Evolutionary conservation across 2,888 invertebrate species (phyloP).

Genomic region (Eilema sororculum): DNA sequence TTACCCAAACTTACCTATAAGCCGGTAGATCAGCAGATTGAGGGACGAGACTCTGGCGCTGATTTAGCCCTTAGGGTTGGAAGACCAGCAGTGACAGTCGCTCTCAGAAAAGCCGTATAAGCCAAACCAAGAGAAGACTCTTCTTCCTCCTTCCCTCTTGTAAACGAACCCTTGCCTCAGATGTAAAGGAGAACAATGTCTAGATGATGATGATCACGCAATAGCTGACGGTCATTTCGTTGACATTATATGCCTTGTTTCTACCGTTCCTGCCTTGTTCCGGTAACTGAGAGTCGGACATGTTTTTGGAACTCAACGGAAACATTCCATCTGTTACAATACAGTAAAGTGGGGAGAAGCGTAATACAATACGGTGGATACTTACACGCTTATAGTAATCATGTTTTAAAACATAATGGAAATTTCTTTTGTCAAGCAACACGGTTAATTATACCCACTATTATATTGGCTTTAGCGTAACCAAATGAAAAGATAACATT

Average conservation of each 20-base stretch:
- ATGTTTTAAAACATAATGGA: neutral
- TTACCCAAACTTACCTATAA: too few species aligned
- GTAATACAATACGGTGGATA: neutral
- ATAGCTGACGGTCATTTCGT: too few species aligned
- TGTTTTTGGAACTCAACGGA: neutral
- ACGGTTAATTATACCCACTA: conserved; percentile 22
- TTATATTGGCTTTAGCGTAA: conserved; percentile 33
- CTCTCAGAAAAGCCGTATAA: too few species aligned
- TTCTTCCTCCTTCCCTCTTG: too few species aligned
- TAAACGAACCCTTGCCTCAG: too few species aligned
- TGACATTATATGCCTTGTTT: neutral
- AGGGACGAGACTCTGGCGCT: too few species aligned
- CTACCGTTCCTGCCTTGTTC: neutral
- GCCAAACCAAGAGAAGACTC: too few species aligned
- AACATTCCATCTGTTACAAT: neutral
- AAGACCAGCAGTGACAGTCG: too few species aligned
- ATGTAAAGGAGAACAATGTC: too few species aligned
- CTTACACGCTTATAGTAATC: neutral
- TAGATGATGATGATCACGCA: too few species aligned
- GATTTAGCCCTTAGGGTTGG: too few species aligned
- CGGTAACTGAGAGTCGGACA: neutral
- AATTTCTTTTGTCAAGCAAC: neutral
- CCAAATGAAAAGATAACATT: conserved; percentile 19
- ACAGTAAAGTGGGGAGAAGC: neutral
- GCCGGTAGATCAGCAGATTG: too few species aligned